Evolutionary conservation across 2,113 vertebrate genomes (phyloP), one percentile per base, ranked within the genome.

Genomic region (Eulemur macaco): DNA sequence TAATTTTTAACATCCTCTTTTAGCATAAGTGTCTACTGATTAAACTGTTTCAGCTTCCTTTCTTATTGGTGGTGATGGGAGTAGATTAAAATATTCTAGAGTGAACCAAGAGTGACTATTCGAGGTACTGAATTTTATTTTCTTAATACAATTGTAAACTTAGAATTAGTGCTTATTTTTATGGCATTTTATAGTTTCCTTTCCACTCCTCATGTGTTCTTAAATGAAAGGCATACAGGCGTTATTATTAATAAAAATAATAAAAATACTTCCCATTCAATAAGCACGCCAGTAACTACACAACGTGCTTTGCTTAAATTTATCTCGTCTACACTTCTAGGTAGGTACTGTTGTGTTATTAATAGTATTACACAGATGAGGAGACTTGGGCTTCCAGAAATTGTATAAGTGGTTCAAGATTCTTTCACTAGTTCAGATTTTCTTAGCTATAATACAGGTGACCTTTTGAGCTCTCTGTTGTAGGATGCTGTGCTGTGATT

Each of bases 81-180:
- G 96, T 98, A n/a, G 92, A 45, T 81, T 89, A 88, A 97, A 98
- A 97, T 95, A 96, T 97, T 97, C 56, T 90, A 86, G 60, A 89
- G 45, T 27, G 74, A 97, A 52, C 9, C 66, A 95, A 13, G 42
- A 96, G 42, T 60, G 39, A 74, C 93, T 96, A 71, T 5, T 96
- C 52, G n/a, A 90, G 87, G 91, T 90, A 80, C 82, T 96, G 31
- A 73, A 66, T 96, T 77, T 47, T 95, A 96, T 98, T 97, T 96
- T 86, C 74, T 77, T 95, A 94, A 81, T 91, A 21, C 6, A 92
- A 23, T 52, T 21, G 10, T 56, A 63, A 93, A n/a, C 78, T 90
- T 95, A 86, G 91, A 86, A 91, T 92, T 47, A 27, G 64, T 6
- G 34, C 78, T 52, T 45, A 23, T 85, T 87, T 95, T 78, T 56